phyloP scores from a whole-genome alignment of 2,888 invertebrate genomes.

The Xylota sylvarum region DNA sequence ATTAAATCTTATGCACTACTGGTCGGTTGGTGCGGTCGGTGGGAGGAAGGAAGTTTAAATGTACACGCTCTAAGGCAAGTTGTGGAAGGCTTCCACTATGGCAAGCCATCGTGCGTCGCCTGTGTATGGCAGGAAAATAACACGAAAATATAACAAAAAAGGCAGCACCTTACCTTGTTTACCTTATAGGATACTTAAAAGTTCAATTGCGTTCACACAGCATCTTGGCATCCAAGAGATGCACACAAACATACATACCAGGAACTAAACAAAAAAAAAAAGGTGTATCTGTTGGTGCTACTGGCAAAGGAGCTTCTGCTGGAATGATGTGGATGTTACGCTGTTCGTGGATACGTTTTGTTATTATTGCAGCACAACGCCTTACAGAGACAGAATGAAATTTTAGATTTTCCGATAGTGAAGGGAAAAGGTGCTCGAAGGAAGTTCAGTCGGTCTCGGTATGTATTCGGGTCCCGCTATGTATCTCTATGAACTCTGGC shows the following conservation, averaged over 20 bases:
- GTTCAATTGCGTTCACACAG: slow-evolving; percentile 73
- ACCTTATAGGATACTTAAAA: slow-evolving; percentile 71
- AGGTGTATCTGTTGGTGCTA: slow-evolving; percentile 29
- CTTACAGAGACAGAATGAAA: slow-evolving; percentile 35
- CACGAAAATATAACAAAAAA: slow-evolving; percentile 31
- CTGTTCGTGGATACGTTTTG: too few relatives aligned
- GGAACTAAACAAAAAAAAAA: slow-evolving; percentile 4
- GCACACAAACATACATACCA: not conserved
- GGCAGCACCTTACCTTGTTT: slow-evolving; percentile 68
- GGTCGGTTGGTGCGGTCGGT: slow-evolving; percentile 22
- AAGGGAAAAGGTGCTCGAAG: not conserved
- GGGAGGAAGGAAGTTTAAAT: slow-evolving; percentile 43
- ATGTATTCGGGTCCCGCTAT: not conserved
- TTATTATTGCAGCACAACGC: slow-evolving; percentile 40
- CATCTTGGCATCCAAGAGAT: slow-evolving; percentile 46
- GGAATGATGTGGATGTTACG: not conserved
- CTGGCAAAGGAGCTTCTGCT: slow-evolving; percentile 26
- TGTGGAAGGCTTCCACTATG: slow-evolving; percentile 19
- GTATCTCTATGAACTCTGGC: slow-evolving; percentile 36
- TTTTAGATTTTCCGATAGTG: slow-evolving; percentile 28
- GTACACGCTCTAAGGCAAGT: slow-evolving; percentile 24
- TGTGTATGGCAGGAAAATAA: slow-evolving; percentile 29
- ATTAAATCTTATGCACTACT: slow-evolving; percentile 57
- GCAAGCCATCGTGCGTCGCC: slow-evolving; percentile 12
- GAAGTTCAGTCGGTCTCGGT: not conserved